A percentile compares a stretch with the other conserved stretches of the same genome.
Conservation (phyloP, 2,888 invertebrate species). For the Sphaerophoria rueppellii region DNA sequence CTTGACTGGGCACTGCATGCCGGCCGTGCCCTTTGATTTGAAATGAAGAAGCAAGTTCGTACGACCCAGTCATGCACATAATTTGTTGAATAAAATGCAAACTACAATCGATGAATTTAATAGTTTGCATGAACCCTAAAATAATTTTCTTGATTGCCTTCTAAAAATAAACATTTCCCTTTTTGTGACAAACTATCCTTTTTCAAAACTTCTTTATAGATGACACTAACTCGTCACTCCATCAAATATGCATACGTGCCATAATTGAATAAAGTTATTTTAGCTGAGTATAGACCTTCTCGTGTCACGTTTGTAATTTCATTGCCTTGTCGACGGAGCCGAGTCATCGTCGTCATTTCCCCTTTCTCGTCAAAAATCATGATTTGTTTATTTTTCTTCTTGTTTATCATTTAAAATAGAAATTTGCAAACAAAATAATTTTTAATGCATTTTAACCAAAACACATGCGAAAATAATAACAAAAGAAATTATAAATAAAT, state of each 20-base stretch:
- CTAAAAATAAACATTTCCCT: too few relatives aligned
- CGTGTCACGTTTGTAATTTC: constrained; percentile 55
- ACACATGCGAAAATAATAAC: constrained; percentile 43
- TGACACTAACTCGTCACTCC: constrained; percentile 23
- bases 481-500: constrained; percentile 63
- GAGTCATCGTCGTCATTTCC: constrained; percentile 2
- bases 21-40: too few relatives aligned
- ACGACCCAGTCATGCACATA: too few relatives aligned
- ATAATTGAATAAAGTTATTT: constrained; percentile 51
- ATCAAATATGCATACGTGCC: constrained; percentile 62
- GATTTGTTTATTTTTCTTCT: constrained; percentile 30
- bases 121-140: too few relatives aligned
- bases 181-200: too few relatives aligned
- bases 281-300: constrained; percentile 38
- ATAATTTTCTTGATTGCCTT: too few relatives aligned
- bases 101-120: too few relatives aligned
- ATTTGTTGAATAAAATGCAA: too few relatives aligned
- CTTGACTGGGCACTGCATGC: too few relatives aligned
- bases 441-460: constrained; percentile 22
- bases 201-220: too few relatives aligned
- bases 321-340: constrained; percentile 18
- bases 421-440: not conserved
- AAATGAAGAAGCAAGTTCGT: too few relatives aligned
- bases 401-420: not conserved
- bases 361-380: not conserved